Evolutionary conservation across 2,113 vertebrate species (phyloP).

Genomic region (Cairina moschata): DNA sequence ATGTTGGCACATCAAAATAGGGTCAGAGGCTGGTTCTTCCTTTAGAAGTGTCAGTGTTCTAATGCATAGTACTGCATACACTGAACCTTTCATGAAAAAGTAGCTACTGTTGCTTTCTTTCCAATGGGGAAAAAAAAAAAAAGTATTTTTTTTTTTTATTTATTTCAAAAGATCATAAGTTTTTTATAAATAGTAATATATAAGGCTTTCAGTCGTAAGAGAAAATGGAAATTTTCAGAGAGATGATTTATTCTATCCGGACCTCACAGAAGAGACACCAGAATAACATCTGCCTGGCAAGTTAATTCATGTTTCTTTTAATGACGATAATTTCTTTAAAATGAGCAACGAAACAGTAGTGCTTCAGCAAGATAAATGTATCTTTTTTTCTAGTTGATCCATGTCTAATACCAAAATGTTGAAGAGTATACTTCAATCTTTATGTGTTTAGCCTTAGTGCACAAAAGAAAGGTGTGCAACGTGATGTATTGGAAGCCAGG

Average conservation of each 20-base stretch:
- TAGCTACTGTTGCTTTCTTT: conserved; percentile 54
- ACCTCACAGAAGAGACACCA: neutral
- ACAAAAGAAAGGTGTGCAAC: neutral
- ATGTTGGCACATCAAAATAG: conserved; percentile 70
- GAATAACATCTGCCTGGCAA: neutral
- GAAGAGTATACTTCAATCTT: neutral
- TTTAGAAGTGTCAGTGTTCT: conserved; percentile 58
- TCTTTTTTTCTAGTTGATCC: neutral
- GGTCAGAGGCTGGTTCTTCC: conserved; percentile 68
- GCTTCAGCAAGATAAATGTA: neutral
- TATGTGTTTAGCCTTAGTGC: neutral
- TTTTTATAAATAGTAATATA: conserved; percentile 36
- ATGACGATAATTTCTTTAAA: conserved; percentile 25
- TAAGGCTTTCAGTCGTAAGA: neutral
- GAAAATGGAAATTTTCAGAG: neutral
- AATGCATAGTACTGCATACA: conserved; percentile 12
- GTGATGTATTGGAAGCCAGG: neutral
- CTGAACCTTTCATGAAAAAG: conserved; percentile 44
- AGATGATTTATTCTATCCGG: conserved; percentile 25
- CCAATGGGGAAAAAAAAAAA: conserved; percentile 16
- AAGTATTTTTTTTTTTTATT: conserved; percentile 8
- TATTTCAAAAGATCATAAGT: conserved; percentile 59
- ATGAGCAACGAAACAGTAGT: neutral
- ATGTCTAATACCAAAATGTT: neutral
- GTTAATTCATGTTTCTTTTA: conserved; percentile 41